phyloP scores from a whole-genome alignment of 2,888 invertebrate genomes.

The Drosophila prostipennis region DNA sequence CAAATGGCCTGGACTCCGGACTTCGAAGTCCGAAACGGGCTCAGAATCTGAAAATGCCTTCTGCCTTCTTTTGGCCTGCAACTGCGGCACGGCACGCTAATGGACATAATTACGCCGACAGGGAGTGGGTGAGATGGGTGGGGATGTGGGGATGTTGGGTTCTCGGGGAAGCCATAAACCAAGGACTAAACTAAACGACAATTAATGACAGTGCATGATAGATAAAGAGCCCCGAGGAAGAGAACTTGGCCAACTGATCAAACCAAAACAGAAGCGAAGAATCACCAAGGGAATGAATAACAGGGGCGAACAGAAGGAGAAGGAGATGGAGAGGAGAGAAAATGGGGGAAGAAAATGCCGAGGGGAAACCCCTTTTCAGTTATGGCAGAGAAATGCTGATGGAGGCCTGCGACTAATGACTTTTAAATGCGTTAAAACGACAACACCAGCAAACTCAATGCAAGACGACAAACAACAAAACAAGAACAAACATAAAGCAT shows the following conservation, averaged over 20 bases:
- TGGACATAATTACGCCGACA: slow-evolving; percentile 66
- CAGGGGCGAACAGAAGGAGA: background rate
- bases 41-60: slow-evolving; percentile 26
- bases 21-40: background rate
- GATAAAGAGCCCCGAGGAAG: slow-evolving; percentile 35
- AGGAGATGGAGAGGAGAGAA: background rate
- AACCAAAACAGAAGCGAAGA: slow-evolving; percentile 20
- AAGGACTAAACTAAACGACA: slow-evolving; percentile 60
- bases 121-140: background rate
- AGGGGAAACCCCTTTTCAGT: slow-evolving; percentile 40
- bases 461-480: slow-evolving; percentile 16
- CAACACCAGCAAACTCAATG: slow-evolving; percentile 26
- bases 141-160: background rate
- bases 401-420: slow-evolving; percentile 68
- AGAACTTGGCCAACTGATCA: slow-evolving; percentile 43
- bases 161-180: slow-evolving; percentile 23
- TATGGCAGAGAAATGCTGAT: slow-evolving; percentile 20
- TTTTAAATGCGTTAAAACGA: slow-evolving; percentile 69
- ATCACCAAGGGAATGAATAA: background rate
- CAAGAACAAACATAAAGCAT: slow-evolving; percentile 25
- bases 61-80: slow-evolving; percentile 47
- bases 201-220: slow-evolving; percentile 68
- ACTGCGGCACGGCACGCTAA: slow-evolving; percentile 57
- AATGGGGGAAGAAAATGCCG: slow-evolving; percentile 14
- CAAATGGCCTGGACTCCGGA: slow-evolving; percentile 36